These are phyloP conservation scores for Chroicocephalus ridibundus DNA, from an alignment of 2,113 vertebrate species.

Conservation along the genomic window DNA sequence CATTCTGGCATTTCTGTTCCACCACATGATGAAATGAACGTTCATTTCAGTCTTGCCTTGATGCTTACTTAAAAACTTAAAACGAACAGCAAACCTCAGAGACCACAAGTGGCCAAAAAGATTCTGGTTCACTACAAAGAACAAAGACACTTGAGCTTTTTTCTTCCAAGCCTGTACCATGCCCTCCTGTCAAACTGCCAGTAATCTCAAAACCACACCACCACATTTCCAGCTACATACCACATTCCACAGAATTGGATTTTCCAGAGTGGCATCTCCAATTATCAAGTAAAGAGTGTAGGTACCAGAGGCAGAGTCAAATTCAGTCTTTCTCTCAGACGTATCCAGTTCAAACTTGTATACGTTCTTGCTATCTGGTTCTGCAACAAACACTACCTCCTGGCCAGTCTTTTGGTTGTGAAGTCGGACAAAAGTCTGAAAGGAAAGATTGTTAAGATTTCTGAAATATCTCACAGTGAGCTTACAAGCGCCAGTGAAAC, in stretches of 20 bases:
- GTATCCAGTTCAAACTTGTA: constrained; percentile 98
- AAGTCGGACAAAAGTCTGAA: constrained; percentile 93
- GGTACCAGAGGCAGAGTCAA: constrained; percentile 93
- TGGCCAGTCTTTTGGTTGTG: constrained; percentile 97
- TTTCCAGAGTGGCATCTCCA: constrained; percentile 95
- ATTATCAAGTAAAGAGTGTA: constrained; percentile 94
- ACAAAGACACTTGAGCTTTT: neutral
- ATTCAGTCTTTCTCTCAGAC: constrained; percentile 90
- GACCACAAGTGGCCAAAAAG: neutral
- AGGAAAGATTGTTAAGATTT: neutral
- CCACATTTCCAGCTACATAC: constrained; percentile 71
- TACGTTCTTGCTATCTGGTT: constrained; percentile 92
- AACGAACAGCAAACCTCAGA: neutral
- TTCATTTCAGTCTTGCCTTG: neutral
- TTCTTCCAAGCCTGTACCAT: neutral
- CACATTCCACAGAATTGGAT: constrained; percentile 97
- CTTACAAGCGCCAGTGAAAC: neutral
- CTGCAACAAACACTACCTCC: constrained; percentile 97
- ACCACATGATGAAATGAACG: neutral
- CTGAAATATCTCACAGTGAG: neutral
- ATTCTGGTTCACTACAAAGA: neutral
- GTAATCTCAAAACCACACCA: neutral
- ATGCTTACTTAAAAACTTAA: neutral
- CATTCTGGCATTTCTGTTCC: neutral
- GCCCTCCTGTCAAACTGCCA: neutral